Evolutionary conservation across 2,797 vertebrate species (phyloP).

Genomic region (Echeneis naucrates): DNA sequence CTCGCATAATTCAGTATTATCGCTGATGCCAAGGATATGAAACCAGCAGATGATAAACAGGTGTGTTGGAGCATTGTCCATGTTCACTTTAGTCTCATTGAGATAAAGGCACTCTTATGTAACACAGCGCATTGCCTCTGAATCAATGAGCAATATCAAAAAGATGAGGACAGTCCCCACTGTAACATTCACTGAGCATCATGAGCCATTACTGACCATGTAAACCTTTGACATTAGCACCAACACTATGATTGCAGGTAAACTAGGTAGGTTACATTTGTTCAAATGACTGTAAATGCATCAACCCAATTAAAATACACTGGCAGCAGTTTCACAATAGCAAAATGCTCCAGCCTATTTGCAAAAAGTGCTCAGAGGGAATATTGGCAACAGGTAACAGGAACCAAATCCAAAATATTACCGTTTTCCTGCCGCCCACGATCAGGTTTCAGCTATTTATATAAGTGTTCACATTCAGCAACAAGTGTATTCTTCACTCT

Average conservation of each 20-base stretch:
- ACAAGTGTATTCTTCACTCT: constrained; percentile 43
- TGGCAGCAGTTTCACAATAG: constrained; percentile 1
- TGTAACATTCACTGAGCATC: background rate
- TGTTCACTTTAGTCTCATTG: constrained; percentile 16
- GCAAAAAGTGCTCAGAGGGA: constrained; percentile 7
- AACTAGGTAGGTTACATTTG: background rate
- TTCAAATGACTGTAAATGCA: background rate
- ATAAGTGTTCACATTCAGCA: constrained; percentile 47
- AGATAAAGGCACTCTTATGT: constrained; percentile 8
- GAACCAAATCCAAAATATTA: constrained; percentile 43
- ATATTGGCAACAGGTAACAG: constrained; percentile 20
- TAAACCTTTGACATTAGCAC: background rate
- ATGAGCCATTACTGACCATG: background rate
- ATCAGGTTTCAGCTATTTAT: constrained; percentile 61
- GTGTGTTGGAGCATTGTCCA: background rate
- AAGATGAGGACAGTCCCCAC: background rate
- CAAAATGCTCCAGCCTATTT: constrained; percentile 22
- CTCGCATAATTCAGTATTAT: background rate
- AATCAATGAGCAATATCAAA: background rate
- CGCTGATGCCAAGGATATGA: background rate
- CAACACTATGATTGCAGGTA: background rate
- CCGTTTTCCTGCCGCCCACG: constrained; percentile 11
- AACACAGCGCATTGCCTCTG: constrained; percentile 12
- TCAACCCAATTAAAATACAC: background rate
- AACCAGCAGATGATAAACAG: constrained; percentile 4